Evolutionary conservation across 64 coral and sea anemone species (phyloP), one percentile per base, ranked within the genome.

Genomic region (Actinia equina): DNA sequence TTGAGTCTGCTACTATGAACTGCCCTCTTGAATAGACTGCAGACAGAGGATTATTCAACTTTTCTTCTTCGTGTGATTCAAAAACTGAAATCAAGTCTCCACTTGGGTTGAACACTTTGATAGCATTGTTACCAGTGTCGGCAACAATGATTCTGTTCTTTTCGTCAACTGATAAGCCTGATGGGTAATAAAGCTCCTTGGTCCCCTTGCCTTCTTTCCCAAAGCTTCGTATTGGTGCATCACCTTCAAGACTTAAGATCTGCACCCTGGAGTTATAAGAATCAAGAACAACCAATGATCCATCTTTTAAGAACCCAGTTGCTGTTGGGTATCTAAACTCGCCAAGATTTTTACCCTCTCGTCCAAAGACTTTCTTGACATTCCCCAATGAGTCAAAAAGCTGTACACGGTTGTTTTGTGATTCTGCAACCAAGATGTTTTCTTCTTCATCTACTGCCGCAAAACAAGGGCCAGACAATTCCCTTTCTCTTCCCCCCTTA

Each of bases 101-200:
- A 11, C 0, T 57, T 22, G 1, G 19, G 23, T 82, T 25, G 19
- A 82, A 57, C 10, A 82, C 43, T 82, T 82, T 51, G 80, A 82
- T 19, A 52, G 42, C 18, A 43, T 52, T 82, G 23, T 82, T 82
- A 7, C 80, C 80, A 23, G 42, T 52, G 80, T 82, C 80, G 53
- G 80, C 43, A 49, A 82, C 53, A 57, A 82, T 82, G 23, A 82
- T 52, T 57, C 80, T 82, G 43, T 82, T 82, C 53, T 82, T 82
- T 17, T 82, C 80, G 18, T 82, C 80, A 52, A 82, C 80, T 52
- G 80, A 82, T 19, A 82, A 18, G 6, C 80, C 80, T 49, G 16
- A 44, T 13, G 80, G 80, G 44, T 82, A 82, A 16, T 49, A 82
- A 44, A 82, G 16, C 11, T 82, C 80, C 19, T 14, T 57, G 3